A percentile compares a stretch with the other conserved stretches of the same genome.
Evolutionary conservation across 1,140 invertebrate species (phyloP).

Genomic region (Thaumetopoea pityocampa): DNA sequence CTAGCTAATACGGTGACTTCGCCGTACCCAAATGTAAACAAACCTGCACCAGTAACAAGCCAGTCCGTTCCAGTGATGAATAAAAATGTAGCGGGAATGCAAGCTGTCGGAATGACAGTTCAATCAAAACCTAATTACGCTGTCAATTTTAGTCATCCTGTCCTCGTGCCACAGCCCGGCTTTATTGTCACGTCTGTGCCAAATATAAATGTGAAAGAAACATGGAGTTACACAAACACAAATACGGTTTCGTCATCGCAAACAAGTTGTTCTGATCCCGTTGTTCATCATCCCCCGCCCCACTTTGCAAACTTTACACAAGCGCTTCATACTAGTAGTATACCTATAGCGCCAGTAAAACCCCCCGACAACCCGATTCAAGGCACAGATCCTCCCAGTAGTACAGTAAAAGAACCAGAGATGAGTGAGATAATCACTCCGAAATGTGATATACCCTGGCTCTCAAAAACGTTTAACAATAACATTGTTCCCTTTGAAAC

Average conservation of each 20-base stretch:
- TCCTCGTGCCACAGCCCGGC: slow-evolving; percentile 67
- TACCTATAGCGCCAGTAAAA: slow-evolving; percentile 63
- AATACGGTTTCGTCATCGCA: slow-evolving; percentile 48
- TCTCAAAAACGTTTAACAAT: slow-evolving; percentile 71
- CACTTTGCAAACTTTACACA: slow-evolving; percentile 50
- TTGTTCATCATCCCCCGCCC: slow-evolving; percentile 52
- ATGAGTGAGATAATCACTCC: slow-evolving; percentile 39
- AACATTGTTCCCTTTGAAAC: slow-evolving; percentile 62
- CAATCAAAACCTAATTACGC: slow-evolving; percentile 67
- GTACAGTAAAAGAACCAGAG: slow-evolving; percentile 63
- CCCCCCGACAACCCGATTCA: slow-evolving; percentile 70
- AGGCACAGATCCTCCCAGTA: slow-evolving; percentile 64
- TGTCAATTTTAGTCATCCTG: slow-evolving; percentile 65
- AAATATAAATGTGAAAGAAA: slow-evolving; percentile 72
- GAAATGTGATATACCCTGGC: slow-evolving; percentile 71
- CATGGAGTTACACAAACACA: slow-evolving; percentile 64
- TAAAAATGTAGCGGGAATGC: slow-evolving; percentile 55
- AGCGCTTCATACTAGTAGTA: slow-evolving; percentile 62
- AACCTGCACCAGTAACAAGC: slow-evolving; percentile 46
- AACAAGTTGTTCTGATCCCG: slow-evolving; percentile 52
- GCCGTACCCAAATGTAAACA: slow-evolving; percentile 48
- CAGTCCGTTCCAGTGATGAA: slow-evolving; percentile 57
- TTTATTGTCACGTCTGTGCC: slow-evolving; percentile 73
- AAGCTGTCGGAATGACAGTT: slow-evolving; percentile 56
- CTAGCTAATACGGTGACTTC: slow-evolving; percentile 59